Percentiles rank a stretch among this genome's conserved stretches.
Conservation (phyloP, 2,797 vertebrate genomes). For the Bovichtus variegatus region DNA sequence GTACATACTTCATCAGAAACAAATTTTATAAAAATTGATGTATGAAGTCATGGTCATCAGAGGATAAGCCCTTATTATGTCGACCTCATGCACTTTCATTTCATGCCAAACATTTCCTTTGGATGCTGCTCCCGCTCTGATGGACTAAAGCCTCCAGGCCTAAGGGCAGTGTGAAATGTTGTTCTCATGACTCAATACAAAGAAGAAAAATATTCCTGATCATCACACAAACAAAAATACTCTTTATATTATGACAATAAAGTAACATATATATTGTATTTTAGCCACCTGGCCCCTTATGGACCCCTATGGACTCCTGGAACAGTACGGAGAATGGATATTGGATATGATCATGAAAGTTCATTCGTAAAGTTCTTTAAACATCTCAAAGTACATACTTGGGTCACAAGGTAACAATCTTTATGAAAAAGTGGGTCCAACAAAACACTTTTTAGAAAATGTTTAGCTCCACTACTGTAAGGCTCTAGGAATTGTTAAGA, state of each 20-base stretch:
- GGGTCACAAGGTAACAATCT: neutral
- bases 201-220: no score
- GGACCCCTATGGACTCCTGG: neutral
- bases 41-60: neutral
- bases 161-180: neutral
- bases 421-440: neutral
- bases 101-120: neutral
- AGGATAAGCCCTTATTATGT: neutral
- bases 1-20: neutral
- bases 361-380: neutral
- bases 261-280: neutral
- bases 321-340: neutral
- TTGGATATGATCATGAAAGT: no score
- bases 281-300: no score
- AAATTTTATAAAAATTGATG: neutral
- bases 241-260: neutral
- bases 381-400: neutral
- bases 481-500: no score
- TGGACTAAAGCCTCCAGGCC: neutral
- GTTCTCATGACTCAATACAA: neutral
- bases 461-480: no score
- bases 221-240: no score
- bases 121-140: neutral
- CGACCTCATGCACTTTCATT: neutral
- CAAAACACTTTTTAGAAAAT: no score